Percentiles rank a stretch among this genome's conserved stretches.
Evolutionary conservation across 2,113 vertebrate species (phyloP).

Genomic region (Erinaceus europaeus): DNA sequence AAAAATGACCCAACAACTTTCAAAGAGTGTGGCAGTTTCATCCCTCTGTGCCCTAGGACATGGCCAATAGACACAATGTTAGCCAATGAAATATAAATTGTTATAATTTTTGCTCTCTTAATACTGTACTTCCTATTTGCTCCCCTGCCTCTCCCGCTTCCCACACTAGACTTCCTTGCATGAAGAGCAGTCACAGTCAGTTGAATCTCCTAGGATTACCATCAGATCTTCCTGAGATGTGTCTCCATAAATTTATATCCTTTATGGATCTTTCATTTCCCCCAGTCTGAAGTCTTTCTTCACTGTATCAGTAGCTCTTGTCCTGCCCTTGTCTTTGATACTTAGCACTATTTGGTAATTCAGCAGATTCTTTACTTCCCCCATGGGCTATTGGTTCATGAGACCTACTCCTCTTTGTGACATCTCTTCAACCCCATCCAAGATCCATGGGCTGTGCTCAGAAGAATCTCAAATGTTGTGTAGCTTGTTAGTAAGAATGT

Average conservation of each 20-base stretch:
- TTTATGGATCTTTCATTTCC: neutral
- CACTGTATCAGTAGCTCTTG: neutral
- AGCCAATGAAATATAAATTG: neutral
- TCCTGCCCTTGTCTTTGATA: neutral
- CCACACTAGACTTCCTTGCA: neutral
- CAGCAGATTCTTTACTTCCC: neutral
- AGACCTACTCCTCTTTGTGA: neutral
- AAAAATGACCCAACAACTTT: neutral
- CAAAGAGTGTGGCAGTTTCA: neutral
- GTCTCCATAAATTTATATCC: neutral
- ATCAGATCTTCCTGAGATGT: neutral
- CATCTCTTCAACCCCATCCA: rapidly evolving
- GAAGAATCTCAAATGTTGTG: neutral
- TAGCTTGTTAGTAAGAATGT: too few species aligned
- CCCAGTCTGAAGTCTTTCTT: too few species aligned
- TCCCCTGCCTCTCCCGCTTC: too few species aligned
- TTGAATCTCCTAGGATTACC: neutral
- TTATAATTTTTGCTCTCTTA: neutral
- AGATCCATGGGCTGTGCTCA: neutral
- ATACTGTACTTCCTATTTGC: too few species aligned
- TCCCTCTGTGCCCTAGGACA: neutral
- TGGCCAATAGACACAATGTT: neutral
- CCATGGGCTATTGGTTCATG: rapidly evolving
- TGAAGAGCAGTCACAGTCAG: neutral
- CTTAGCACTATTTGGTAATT: neutral